A percentile compares a stretch with the other conserved stretches of the same genome.
These are phyloP conservation scores for Morphnarchus princeps DNA, from an alignment of 2,113 vertebrate species.

Conservation along the genomic window DNA sequence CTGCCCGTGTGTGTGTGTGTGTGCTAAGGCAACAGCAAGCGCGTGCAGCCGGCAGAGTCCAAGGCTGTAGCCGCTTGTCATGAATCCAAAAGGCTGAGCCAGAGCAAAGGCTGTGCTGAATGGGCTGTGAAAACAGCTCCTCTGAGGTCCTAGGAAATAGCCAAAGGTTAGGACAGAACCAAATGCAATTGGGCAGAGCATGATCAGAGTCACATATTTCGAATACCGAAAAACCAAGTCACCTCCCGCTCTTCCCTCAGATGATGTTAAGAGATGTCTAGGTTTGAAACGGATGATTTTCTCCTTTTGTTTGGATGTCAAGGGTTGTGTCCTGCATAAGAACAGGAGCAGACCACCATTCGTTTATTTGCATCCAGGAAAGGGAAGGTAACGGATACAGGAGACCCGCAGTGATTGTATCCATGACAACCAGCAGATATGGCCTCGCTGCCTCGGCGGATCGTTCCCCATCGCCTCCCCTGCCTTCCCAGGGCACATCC, in stretches of 20 bases:
- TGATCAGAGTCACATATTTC: not conserved
- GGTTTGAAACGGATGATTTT: not conserved
- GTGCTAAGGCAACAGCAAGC: not conserved
- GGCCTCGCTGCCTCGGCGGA: not conserved
- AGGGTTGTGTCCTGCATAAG: not conserved
- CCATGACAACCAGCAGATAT: conserved; percentile 53
- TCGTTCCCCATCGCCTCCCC: not conserved
- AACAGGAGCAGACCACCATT: not conserved
- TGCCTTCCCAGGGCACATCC: not conserved
- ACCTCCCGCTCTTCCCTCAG: not conserved
- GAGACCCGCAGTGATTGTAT: conserved; percentile 22
- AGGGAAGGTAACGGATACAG: conserved; percentile 29
- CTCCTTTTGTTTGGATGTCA: not conserved
- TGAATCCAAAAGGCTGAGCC: not conserved
- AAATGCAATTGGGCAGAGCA: rapidly evolving
- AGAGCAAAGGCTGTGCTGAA: not conserved
- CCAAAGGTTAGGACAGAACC: not conserved
- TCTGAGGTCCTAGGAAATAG: not conserved
- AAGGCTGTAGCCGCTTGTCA: not conserved
- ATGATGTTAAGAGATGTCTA: not conserved
- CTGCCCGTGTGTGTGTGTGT: rapidly evolving
- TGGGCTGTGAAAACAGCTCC: not conserved
- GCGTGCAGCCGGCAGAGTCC: not conserved
- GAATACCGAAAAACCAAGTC: not conserved
- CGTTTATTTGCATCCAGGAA: not conserved